A percentile compares a stretch with the other conserved stretches of the same genome.
Conservation (phyloP, 2,113 vertebrate genomes). For the Burhinus oedicnemus region DNA sequence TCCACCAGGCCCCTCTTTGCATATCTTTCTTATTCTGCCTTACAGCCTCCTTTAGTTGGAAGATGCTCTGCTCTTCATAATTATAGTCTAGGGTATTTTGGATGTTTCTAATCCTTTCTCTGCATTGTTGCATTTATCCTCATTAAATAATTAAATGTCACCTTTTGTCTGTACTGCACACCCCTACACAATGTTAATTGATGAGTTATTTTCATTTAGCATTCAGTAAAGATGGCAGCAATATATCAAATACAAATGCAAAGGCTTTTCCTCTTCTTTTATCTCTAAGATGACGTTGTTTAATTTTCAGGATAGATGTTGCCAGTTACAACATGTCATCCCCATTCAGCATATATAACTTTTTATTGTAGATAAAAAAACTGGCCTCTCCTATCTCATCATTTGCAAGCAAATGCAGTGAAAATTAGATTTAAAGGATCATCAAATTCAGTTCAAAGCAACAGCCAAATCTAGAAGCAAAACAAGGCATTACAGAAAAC, state of each 20-base stretch:
- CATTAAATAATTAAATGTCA: background rate
- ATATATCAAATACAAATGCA: background rate
- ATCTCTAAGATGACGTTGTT: background rate
- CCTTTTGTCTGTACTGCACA: background rate
- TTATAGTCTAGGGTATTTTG: background rate
- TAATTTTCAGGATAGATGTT: background rate
- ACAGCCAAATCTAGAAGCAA: background rate
- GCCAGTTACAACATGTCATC: background rate
- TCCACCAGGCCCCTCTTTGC: accelerated
- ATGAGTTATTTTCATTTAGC: background rate
- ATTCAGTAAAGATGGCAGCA: background rate
- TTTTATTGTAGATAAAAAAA: background rate
- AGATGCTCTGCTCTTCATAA: background rate
- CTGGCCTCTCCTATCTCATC: background rate
- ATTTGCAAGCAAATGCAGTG: background rate
- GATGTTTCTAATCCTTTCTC: background rate
- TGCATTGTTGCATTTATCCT: background rate
- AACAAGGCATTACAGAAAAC: background rate
- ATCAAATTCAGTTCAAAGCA: slow-evolving; percentile 1
- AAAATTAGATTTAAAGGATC: slow-evolving; percentile 20
- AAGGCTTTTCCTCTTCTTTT: background rate
- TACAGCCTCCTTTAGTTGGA: background rate
- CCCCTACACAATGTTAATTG: background rate
- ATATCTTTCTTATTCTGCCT: background rate
- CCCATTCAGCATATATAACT: background rate